Evolutionary conservation across 2,888 invertebrate species (phyloP).

Genomic region (Pecten maximus): DNA sequence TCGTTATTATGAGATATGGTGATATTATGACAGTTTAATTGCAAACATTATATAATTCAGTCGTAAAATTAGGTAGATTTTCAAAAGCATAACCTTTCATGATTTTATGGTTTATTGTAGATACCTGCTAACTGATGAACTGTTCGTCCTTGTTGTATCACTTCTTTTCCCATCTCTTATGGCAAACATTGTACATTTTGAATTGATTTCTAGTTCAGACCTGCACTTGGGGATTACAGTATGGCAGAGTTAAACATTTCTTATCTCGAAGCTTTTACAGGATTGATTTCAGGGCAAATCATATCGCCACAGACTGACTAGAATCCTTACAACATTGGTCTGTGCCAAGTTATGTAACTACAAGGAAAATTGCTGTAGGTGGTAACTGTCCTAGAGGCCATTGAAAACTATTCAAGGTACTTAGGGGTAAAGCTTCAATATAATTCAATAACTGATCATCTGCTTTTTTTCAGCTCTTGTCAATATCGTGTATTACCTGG

Average conservation of each 20-base stretch:
- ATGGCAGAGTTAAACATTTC: slow-evolving; percentile 26
- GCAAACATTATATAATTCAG: too few relatives aligned
- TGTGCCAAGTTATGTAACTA: not conserved
- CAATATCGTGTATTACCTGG: not conserved
- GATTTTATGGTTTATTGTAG: too few relatives aligned
- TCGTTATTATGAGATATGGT: too few relatives aligned
- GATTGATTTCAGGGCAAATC: not conserved
- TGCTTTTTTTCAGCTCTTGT: not conserved
- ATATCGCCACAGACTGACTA: not conserved
- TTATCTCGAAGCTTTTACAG: not conserved
- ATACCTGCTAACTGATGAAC: not conserved
- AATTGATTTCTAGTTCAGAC: slow-evolving; percentile 22
- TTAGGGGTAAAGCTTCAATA: not conserved
- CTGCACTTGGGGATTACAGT: not conserved
- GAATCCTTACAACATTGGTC: not conserved
- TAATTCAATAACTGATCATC: not conserved
- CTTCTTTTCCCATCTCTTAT: not conserved
- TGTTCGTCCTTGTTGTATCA: not conserved
- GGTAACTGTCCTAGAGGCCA: not conserved
- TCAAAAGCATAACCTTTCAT: too few relatives aligned
- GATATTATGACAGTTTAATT: too few relatives aligned
- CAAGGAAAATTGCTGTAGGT: not conserved
- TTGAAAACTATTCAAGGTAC: not conserved
- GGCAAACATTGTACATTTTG: not conserved
- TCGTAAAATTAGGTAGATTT: too few relatives aligned